These are phyloP conservation scores for Diuraphis noxia DNA, from an alignment of 1,140 invertebrate species.

Conservation along the genomic window DNA sequence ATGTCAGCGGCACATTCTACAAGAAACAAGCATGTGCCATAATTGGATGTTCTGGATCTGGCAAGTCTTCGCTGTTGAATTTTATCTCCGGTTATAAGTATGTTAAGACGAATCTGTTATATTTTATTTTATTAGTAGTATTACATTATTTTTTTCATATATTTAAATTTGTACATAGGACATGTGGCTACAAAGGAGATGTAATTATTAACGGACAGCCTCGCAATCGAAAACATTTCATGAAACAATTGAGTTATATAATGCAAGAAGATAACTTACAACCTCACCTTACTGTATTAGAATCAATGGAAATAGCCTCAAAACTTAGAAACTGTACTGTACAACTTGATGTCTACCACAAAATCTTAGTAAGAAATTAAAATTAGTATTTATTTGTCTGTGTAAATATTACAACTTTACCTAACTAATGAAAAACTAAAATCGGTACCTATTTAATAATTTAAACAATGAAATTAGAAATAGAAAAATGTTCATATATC, in stretches of 20 bases:
- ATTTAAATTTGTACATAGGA: constrained; percentile 10
- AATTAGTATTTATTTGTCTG: not conserved
- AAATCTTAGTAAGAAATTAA: constrained; percentile 46
- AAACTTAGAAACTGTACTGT: not conserved
- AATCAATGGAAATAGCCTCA: constrained; percentile 77
- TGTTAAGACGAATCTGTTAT: constrained; percentile 59
- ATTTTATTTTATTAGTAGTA: not conserved
- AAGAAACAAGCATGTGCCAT: not conserved
- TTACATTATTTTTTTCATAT: not conserved
- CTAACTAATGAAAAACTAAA: no score
- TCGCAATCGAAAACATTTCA: constrained; percentile 60
- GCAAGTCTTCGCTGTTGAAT: constrained; percentile 90
- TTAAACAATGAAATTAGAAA: no score
- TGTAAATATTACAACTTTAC: not conserved
- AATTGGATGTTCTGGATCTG: constrained; percentile 83
- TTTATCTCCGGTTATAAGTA: constrained; percentile 88
- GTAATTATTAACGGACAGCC: constrained; percentile 42
- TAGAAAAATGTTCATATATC: no score
- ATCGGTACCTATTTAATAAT: not conserved
- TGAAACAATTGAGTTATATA: constrained; percentile 83
- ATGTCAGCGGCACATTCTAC: not conserved
- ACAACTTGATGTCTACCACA: not conserved
- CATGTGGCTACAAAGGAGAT: constrained; percentile 30
- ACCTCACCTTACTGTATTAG: constrained; percentile 76
- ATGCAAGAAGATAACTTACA: constrained; percentile 86